Evolutionary conservation across 2,113 vertebrate genomes (phyloP).

Genomic region (Pitta sordida): DNA sequence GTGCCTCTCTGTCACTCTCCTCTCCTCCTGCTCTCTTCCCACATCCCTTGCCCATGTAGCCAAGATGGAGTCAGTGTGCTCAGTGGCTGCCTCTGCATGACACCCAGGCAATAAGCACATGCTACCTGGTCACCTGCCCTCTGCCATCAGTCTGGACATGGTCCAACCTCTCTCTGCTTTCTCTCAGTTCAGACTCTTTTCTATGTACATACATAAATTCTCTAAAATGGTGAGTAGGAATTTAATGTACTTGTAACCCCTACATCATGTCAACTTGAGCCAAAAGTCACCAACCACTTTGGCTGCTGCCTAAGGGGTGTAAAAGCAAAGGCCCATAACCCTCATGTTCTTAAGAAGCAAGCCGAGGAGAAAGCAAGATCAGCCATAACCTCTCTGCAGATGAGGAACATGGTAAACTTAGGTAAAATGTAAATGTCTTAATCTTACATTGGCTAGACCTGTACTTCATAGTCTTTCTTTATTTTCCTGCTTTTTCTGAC

Average conservation of each 20-base stretch:
- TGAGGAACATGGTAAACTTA: background rate
- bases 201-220: background rate
- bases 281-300: background rate
- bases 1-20: background rate
- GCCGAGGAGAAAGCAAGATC: background rate
- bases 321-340: background rate
- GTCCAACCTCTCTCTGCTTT: background rate
- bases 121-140: background rate
- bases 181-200: background rate
- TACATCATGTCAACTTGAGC: background rate
- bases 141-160: background rate
- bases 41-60: background rate
- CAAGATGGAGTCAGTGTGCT: rapidly evolving
- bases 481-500: background rate
- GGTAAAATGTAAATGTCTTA: background rate
- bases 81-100: background rate
- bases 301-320: background rate
- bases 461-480: background rate
- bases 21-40: background rate
- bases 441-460: background rate
- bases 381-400: background rate
- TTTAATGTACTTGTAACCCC: background rate
- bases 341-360: background rate
- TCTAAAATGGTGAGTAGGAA: background rate
- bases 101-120: rapidly evolving